Percentiles rank a stretch among this genome's conserved stretches.
phyloP scores from a whole-genome alignment of 2,113 vertebrate species.

The Hemibagrus wyckioides region DNA sequence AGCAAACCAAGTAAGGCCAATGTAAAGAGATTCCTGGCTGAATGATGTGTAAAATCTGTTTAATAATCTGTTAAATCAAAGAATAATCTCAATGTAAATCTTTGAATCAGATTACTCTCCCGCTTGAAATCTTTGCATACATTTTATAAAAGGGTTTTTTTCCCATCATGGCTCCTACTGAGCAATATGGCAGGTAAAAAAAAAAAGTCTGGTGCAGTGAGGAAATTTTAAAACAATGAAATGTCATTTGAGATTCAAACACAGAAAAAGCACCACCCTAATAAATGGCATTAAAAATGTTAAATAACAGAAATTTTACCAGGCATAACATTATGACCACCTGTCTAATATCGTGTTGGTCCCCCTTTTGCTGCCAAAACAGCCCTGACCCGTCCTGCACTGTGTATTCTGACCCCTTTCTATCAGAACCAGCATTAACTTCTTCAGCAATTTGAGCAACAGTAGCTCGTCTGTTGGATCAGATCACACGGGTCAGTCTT shows the following conservation, averaged over 20 bases:
- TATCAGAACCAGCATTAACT: too few relatives aligned
- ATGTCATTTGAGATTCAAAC: neutral
- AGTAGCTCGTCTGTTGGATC: too few relatives aligned
- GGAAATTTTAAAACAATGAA: neutral
- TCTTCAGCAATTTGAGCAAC: too few relatives aligned
- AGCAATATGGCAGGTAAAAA: neutral
- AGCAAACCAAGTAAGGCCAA: neutral
- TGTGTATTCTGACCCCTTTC: too few relatives aligned
- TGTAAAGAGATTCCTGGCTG: neutral
- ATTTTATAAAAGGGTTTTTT: neutral
- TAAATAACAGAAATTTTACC: neutral
- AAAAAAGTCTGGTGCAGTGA: neutral
- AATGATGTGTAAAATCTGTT: neutral
- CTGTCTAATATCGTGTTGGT: too few relatives aligned
- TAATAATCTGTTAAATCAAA: neutral
- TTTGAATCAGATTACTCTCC: neutral
- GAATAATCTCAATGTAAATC: neutral
- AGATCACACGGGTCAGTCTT: too few relatives aligned
- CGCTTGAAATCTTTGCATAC: neutral
- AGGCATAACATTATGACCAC: too few relatives aligned
- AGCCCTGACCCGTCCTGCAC: too few relatives aligned
- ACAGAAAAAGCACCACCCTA: neutral
- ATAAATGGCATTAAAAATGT: neutral
- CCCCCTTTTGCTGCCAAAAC: too few relatives aligned
- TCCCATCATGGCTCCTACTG: neutral